phyloP scores from a whole-genome alignment of 2,797 vertebrate genomes.

The Orestias chungarensis region DNA sequence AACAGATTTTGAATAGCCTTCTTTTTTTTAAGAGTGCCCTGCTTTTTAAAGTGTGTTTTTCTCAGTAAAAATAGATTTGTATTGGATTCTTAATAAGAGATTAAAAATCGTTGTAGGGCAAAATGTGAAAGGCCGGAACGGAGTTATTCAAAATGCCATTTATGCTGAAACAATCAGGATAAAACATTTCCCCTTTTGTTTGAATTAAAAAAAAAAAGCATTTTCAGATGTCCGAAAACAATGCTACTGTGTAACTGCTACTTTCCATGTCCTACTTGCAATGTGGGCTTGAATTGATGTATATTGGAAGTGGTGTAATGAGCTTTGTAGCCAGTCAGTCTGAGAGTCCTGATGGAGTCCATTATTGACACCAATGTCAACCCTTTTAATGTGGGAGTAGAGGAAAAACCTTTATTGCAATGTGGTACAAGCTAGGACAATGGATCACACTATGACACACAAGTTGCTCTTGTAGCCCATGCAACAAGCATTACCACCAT shows the following conservation, averaged over 20 bases:
- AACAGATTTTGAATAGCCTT: background rate
- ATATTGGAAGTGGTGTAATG: constrained; percentile 3
- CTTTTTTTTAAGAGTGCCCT: background rate
- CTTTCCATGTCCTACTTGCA: constrained; percentile 1
- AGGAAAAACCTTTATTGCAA: constrained; percentile 13
- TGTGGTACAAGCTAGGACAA: constrained; percentile 12
- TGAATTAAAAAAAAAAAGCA: background rate
- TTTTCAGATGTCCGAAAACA: background rate
- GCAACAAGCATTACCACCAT: constrained; percentile 1
- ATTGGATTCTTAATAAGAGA: background rate
- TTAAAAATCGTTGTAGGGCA: background rate
- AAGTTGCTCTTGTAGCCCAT: constrained; percentile 3
- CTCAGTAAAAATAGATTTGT: background rate
- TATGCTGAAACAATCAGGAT: background rate
- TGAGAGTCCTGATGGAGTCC: constrained; percentile 15
- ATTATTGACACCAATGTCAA: constrained; percentile 2
- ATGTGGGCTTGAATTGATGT: background rate
- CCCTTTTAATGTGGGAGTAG: constrained; percentile 28
- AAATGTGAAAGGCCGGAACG: background rate
- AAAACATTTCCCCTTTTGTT: background rate
- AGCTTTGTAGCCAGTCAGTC: background rate
- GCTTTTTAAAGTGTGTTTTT: background rate
- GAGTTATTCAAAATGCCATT: background rate
- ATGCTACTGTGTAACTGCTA: background rate
- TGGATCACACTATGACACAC: background rate